Percentiles rank a stretch among this genome's conserved stretches.
Conservation (phyloP, 2,113 vertebrate genomes). For the Heptranchias perlo region DNA sequence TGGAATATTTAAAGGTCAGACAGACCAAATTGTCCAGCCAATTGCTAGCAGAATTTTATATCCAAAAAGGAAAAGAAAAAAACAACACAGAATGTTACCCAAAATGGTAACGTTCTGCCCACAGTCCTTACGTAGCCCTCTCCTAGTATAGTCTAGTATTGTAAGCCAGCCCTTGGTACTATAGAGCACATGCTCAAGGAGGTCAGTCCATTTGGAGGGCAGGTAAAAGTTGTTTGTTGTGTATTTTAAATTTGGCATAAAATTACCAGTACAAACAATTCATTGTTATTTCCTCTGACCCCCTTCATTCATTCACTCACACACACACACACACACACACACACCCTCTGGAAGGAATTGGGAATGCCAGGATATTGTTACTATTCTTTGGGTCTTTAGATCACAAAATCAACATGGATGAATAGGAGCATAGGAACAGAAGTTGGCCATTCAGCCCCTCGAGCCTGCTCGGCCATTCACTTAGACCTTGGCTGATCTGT, state of each 20-base stretch:
- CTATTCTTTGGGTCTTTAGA: background rate
- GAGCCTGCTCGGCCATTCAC: too few species aligned
- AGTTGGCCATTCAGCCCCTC: too few species aligned
- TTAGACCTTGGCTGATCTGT: too few species aligned
- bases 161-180: background rate
- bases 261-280: background rate
- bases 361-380: background rate
- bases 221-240: background rate
- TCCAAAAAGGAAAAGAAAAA: background rate
- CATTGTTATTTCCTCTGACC: too few species aligned
- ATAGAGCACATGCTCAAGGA: background rate
- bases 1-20: background rate
- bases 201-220: background rate
- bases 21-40: background rate
- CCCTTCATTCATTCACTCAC: too few species aligned
- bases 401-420: background rate
- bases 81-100: background rate
- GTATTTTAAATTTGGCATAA: background rate
- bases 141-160: background rate
- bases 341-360: too few species aligned
- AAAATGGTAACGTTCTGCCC: background rate
- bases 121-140: background rate
- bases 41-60: background rate
- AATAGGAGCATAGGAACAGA: too few species aligned
- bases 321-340: too few species aligned